Evolutionary conservation across 1,140 invertebrate genomes (phyloP), one percentile per base, ranked within the genome.

Genomic region (Ceratosolen fusciceps): DNA sequence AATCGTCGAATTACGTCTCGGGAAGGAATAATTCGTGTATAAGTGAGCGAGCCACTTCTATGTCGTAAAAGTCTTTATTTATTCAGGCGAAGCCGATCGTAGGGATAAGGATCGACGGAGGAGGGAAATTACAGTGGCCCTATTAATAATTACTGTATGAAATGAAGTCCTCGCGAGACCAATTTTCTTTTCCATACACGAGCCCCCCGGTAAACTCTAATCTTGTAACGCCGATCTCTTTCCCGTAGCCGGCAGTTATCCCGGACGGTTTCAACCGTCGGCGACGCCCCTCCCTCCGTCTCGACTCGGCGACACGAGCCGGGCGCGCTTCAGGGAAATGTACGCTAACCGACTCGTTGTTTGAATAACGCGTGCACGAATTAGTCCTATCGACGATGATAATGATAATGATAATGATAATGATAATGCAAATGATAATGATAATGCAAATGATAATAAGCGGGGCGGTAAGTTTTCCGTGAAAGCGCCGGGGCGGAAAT

Each of bases 181-280:
- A 80, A 80, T 80, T 76, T 80, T 76, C 74, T 68, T 72, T 75
- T 80, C 67, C 43, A 74, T 54, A 39, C 72, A 24, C 26, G 49
- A 56, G 31, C 65, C 19, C 29, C 31, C 5, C 21, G 62, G n/a
- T n/a, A n/a, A n/a, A 49, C 24, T 26, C 37, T 67, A 52, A 79
- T 79, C 77, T 73, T 34, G 3, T 37, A 19, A 31, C 31, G 58
- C 7, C 71, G 49, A 79, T 79, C 77, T 68, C 43, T 73, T 43
- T 12, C 47, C n/a, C 67, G 29, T 31, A n/a, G 31, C 31, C 16
- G 31, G 26, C 58, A 52, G 10, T 3, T 8, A 19, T 5, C 24
- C 4, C 56, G 52, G 52, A 4, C 52, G 8, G 14, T 26, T 60
- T 26, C 26, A 26, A 26, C 65, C 65, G 29, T 19, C 65, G 37